Conservation (phyloP, 2,797 vertebrate genomes). For the Monodelphis domestica region DNA sequence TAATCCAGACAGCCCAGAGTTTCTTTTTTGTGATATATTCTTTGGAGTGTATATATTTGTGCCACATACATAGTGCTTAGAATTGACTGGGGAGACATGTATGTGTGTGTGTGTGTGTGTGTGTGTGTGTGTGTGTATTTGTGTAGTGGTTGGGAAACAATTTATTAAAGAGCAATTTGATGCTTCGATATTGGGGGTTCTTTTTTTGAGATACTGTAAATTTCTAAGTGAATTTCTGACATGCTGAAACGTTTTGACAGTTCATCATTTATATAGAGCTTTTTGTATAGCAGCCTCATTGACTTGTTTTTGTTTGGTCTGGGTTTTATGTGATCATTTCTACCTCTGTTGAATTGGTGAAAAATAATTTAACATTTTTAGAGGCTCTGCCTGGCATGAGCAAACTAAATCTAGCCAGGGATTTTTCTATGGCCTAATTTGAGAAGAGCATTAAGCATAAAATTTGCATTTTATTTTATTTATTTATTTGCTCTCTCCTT, state of each 20-base stretch:
- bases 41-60: conserved; percentile 65
- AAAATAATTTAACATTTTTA: conserved; percentile 71
- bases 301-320: conserved; percentile 66
- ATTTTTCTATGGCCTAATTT: conserved; percentile 71
- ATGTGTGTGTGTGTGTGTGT: background rate
- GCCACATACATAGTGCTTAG: conserved; percentile 46
- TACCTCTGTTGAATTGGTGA: conserved; percentile 56
- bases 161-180: conserved; percentile 43
- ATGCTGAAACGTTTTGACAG: conserved; percentile 67
- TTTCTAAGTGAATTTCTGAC: conserved; percentile 71
- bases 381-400: conserved; percentile 40
- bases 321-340: conserved; percentile 65
- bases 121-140: too few species aligned
- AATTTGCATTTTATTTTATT: conserved; percentile 76
- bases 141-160: conserved; percentile 44
- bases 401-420: conserved; percentile 65
- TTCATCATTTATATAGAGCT: conserved; percentile 58
- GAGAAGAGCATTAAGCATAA: conserved; percentile 71
- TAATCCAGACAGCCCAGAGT: conserved; percentile 25
- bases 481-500: conserved; percentile 52
- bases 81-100: conserved; percentile 46
- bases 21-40: conserved; percentile 38
- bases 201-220: conserved; percentile 53
- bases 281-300: conserved; percentile 47
- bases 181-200: conserved; percentile 11